Conservation (phyloP, 2,113 vertebrate species). For the Sardina pilchardus region DNA sequence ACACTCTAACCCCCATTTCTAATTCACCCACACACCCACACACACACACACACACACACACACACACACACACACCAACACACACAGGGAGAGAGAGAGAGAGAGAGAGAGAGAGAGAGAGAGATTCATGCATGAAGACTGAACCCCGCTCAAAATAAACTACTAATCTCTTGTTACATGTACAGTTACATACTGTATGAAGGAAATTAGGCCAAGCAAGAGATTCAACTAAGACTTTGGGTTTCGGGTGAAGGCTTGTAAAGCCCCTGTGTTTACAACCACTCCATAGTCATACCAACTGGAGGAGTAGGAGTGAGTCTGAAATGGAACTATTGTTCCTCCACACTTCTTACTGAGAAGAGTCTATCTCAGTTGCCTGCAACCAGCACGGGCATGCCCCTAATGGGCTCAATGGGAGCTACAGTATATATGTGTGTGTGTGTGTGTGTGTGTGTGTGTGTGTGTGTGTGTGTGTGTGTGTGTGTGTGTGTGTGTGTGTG, state of each 20-base stretch:
- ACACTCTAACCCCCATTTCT: too few species aligned
- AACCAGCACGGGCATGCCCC: not conserved
- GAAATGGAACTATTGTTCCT: not conserved
- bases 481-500: not conserved
- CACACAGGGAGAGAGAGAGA: too few species aligned
- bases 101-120: too few species aligned
- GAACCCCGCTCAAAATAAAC: constrained; percentile 24
- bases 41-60: too few species aligned
- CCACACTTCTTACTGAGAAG: not conserved
- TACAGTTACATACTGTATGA: not conserved
- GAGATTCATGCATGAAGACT: too few species aligned
- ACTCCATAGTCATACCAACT: not conserved
- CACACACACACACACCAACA: too few species aligned
- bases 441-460: not conserved
- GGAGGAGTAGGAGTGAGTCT: too few species aligned
- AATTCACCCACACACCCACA: too few species aligned
- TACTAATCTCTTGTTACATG: constrained; percentile 24
- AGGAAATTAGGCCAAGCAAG: not conserved
- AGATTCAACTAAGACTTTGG: constrained; percentile 8
- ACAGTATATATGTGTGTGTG: too few species aligned
- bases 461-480: not conserved
- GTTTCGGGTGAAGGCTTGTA: not conserved
- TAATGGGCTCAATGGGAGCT: not conserved
- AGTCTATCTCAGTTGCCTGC: not conserved
- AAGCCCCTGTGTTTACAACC: constrained; percentile 1